Percentiles rank a stretch among this genome's conserved stretches.
phyloP scores from a whole-genome alignment of 2,888 invertebrate genomes.

The Disparrhopalites patrizii region DNA sequence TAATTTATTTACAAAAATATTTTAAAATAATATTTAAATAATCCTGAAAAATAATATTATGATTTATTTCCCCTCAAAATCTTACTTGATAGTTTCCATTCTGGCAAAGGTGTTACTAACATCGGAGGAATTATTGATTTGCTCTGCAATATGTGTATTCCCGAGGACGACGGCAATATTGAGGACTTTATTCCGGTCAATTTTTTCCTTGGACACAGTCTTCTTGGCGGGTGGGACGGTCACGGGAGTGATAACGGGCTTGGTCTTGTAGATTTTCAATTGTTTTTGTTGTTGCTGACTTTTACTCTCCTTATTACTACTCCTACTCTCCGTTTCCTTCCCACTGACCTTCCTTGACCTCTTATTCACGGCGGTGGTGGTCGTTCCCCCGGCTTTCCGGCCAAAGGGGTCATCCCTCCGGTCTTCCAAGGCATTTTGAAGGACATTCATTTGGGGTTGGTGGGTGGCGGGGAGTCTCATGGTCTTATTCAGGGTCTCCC shows the following conservation, averaged over 20 bases:
- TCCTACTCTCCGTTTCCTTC: background rate
- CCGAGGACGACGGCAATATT: background rate
- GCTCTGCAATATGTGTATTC: conserved; percentile 17
- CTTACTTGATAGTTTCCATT: conserved; percentile 13
- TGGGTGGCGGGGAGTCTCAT: background rate
- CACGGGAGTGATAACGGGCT: background rate
- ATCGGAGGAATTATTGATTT: background rate
- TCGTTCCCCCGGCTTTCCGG: too few relatives aligned
- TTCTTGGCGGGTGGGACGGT: background rate
- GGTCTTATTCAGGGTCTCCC: conserved; percentile 14
- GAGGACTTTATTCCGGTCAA: conserved; percentile 1
- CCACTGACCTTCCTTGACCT: background rate
- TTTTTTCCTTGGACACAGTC: background rate
- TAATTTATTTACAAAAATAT: background rate
- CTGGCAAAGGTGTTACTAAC: conserved; percentile 15
- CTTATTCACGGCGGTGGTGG: too few relatives aligned
- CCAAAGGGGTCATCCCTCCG: too few relatives aligned
- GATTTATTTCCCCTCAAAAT: background rate
- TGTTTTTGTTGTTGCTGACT: background rate
- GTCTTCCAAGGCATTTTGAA: background rate
- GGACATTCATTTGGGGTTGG: background rate
- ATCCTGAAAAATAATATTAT: background rate
- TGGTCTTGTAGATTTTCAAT: conserved; percentile 5
- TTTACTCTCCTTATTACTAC: too few relatives aligned
- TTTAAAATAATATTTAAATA: background rate